A percentile compares a stretch with the other conserved stretches of the same genome.
Conservation (phyloP, 2,113 vertebrate species). For the Melanotaenia duboulayi region DNA sequence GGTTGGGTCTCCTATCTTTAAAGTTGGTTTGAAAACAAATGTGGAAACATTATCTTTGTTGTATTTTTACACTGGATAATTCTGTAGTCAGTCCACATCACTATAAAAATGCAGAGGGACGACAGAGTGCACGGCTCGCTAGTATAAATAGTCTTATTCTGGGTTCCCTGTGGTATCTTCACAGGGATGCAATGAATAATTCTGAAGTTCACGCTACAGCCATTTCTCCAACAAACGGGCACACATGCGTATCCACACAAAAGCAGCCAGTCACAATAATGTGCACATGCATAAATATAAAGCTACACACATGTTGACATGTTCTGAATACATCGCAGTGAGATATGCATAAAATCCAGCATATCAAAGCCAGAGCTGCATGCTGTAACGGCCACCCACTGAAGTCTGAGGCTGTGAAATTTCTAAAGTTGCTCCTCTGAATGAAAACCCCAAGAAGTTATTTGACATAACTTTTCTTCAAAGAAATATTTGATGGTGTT, state of each 20-base stretch:
- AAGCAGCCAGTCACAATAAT: slow-evolving; percentile 27
- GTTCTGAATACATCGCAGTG: slow-evolving; percentile 55
- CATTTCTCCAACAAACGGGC: slow-evolving; percentile 49
- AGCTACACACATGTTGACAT: slow-evolving; percentile 51
- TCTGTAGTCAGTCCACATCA: slow-evolving; percentile 35
- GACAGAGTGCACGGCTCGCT: slow-evolving; percentile 36
- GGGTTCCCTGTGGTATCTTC: slow-evolving; percentile 47
- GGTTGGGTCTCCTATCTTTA: slow-evolving; percentile 13
- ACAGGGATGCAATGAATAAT: slow-evolving; percentile 67
- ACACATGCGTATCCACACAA: slow-evolving; percentile 10
- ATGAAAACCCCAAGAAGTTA: slow-evolving; percentile 51
- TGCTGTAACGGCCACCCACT: slow-evolving; percentile 53
- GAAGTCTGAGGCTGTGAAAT: slow-evolving; percentile 61
- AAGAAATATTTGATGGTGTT: slow-evolving; percentile 60
- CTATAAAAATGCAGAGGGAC: slow-evolving; percentile 45
- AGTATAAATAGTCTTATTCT: slow-evolving; percentile 58
- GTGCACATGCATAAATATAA: slow-evolving; percentile 53
- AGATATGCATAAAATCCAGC: slow-evolving; percentile 47
- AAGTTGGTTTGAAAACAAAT: slow-evolving; percentile 20
- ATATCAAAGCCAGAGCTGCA: slow-evolving; percentile 46
- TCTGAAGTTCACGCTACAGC: slow-evolving; percentile 65
- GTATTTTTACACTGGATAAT: slow-evolving; percentile 35
- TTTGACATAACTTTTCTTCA: slow-evolving; percentile 68
- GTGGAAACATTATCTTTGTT: slow-evolving; percentile 12
- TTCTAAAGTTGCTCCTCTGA: slow-evolving; percentile 56